Conservation (phyloP, 2,797 vertebrate species). For the Tolypeutes matacus region DNA sequence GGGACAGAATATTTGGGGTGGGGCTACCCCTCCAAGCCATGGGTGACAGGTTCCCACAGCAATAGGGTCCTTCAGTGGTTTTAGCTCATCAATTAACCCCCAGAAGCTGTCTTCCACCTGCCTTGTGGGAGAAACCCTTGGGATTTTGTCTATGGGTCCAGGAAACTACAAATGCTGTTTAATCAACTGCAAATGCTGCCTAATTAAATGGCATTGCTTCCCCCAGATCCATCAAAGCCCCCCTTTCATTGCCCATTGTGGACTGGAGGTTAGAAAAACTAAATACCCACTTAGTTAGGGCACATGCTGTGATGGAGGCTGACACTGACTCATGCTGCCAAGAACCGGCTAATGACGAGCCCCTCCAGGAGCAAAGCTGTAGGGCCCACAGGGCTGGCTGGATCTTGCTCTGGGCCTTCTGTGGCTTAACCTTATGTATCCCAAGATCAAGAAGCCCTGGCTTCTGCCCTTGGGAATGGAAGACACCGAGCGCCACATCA, state of each 20-base stretch:
- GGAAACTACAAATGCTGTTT: constrained; percentile 4
- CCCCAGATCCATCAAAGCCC: neutral
- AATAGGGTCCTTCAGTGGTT: neutral
- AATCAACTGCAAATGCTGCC: neutral
- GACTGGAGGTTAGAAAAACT: neutral
- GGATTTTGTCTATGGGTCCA: neutral
- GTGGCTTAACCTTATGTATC: neutral
- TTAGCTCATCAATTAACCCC: neutral
- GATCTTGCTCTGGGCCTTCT: neutral
- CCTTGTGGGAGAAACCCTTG: neutral
- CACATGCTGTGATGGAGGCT: neutral
- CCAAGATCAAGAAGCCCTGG: neutral
- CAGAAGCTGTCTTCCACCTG: neutral
- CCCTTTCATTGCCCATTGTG: neutral
- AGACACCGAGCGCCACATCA: neutral
- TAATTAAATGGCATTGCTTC: neutral
- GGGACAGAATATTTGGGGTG: neutral
- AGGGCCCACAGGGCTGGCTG: neutral
- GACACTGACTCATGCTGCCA: neutral
- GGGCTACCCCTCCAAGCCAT: neutral
- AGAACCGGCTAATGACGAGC: neutral
- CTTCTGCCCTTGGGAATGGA: neutral
- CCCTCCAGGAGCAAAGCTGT: neutral
- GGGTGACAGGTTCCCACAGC: neutral
- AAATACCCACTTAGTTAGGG: neutral